Evolutionary conservation across 2,888 invertebrate species (phyloP).

Genomic region (Sphecodes monilicornis): DNA sequence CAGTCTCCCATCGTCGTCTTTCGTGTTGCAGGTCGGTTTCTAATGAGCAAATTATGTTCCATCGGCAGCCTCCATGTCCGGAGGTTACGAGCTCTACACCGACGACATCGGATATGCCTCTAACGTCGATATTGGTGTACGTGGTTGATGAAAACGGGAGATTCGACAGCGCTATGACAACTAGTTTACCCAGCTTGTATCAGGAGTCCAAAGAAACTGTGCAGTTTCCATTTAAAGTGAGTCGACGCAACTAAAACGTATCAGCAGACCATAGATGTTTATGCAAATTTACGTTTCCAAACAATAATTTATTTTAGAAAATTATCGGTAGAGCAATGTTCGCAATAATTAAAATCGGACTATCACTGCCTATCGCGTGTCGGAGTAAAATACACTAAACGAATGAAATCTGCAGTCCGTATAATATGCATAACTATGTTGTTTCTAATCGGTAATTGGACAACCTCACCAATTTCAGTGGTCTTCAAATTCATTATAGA

Average conservation of each 20-base stretch:
- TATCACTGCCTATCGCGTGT: background rate
- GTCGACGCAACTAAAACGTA: slow-evolving; percentile 47
- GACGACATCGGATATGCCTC: slow-evolving; percentile 68
- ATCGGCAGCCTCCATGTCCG: slow-evolving; percentile 76
- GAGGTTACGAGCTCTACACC: slow-evolving; percentile 57
- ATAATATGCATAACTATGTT: background rate
- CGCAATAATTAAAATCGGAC: background rate
- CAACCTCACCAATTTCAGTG: no score
- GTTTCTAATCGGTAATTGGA: background rate
- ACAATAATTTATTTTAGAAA: background rate
- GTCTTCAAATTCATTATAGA: no score
- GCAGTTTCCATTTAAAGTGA: slow-evolving; percentile 77
- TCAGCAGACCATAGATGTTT: background rate
- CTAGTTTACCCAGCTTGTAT: slow-evolving; percentile 77
- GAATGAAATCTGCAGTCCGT: background rate
- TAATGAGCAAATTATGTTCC: slow-evolving; percentile 75
- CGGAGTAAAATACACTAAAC: background rate
- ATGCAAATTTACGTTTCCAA: background rate
- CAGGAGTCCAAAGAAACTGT: slow-evolving; percentile 60
- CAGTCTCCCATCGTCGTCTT: background rate
- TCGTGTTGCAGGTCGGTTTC: slow-evolving; percentile 73
- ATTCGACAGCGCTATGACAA: slow-evolving; percentile 78
- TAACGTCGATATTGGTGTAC: slow-evolving; percentile 77
- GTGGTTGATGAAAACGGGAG: slow-evolving; percentile 78
- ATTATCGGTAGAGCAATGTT: background rate